Evolutionary conservation across 2,888 invertebrate species (phyloP).

Genomic region (Criorhina ranunculi): DNA sequence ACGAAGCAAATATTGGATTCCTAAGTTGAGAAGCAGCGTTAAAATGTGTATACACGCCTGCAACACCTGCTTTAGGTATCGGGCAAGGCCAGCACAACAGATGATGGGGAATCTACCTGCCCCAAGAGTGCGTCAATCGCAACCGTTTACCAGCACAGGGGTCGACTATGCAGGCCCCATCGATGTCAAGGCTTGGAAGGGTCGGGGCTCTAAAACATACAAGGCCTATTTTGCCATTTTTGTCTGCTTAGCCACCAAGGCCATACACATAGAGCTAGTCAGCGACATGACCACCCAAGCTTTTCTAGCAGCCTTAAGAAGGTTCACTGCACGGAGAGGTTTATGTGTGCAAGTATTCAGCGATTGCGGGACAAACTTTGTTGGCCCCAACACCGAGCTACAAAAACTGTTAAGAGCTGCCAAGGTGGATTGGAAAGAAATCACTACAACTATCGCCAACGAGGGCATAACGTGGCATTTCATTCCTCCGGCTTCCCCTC

Average conservation of each 20-base stretch:
- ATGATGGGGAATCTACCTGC: slow-evolving; percentile 58
- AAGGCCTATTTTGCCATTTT: slow-evolving; percentile 78
- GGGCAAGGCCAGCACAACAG: not conserved
- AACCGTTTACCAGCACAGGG: slow-evolving; percentile 60
- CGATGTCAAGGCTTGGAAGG: slow-evolving; percentile 40
- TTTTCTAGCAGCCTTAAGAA: slow-evolving; percentile 76
- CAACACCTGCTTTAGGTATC: slow-evolving; percentile 44
- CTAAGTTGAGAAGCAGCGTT: not conserved
- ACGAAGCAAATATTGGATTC: slow-evolving; percentile 27
- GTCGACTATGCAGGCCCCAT: slow-evolving; percentile 72
- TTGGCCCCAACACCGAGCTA: not conserved
- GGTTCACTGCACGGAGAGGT: too few species aligned
- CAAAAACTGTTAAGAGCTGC: not conserved
- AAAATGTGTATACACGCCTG: slow-evolving; percentile 52
- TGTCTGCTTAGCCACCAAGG: slow-evolving; percentile 77
- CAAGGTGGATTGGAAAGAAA: too few species aligned
- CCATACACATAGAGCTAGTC: slow-evolving; percentile 78
- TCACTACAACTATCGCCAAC: too few species aligned
- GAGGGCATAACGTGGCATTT: too few species aligned
- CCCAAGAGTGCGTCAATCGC: not conserved
- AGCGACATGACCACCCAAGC: slow-evolving; percentile 72
- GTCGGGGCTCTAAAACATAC: slow-evolving; percentile 51
- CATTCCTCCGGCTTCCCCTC: too few species aligned
- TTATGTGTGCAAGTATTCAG: not conserved
- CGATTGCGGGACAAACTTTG: not conserved